Evolutionary conservation across 2,888 invertebrate species (phyloP), one percentile per base, ranked within the genome.

Genomic region (Homarus gammarus): DNA sequence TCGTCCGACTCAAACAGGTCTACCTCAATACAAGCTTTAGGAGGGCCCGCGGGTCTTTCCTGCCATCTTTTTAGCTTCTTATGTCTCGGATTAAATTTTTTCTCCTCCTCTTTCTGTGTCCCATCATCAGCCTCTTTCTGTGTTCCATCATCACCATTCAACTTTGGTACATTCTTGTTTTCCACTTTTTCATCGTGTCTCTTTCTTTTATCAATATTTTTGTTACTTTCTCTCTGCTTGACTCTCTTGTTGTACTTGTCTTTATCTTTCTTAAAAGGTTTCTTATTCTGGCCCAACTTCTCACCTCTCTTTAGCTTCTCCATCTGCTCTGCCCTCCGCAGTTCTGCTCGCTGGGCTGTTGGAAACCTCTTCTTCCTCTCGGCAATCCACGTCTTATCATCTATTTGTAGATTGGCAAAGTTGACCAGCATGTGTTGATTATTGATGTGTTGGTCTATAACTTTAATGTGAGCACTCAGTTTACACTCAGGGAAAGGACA

Each of bases 401-500:
- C 91, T 18, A 91, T 89, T 79, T 88, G 88, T 10, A 89, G 70
- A 27, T 84, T 64, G 22, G 82, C 91, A 82, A 91, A 91, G 36
- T 91, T 91, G n/a, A 90, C 86, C n/a, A 90, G 75, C 77, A 92
- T 92, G 92, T 94, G 94, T 93, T 94, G 94, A 93, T 93, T 93
- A 91, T 93, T 93, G 87, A 93, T 92, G 91, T 94, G 94, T 22
- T 94, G 92, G 61, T 93, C 93, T 6, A 94, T 94, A 12, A 94
- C 92, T 92, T 94, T 94, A 0, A 93, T 93, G 51, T 94, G 94
- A 15, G 94, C 94, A 82, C 93, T 92, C 92, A 94, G 94, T 8
- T 92, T 91, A 92, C 94, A 94, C 75, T 92, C 92, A 8, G 91
- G 91, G 38, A 91, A 91, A 31, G 91, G 91, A 92, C 94, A 94